Conservation (phyloP, 2,113 vertebrate species). For the Chamaea fasciata region DNA sequence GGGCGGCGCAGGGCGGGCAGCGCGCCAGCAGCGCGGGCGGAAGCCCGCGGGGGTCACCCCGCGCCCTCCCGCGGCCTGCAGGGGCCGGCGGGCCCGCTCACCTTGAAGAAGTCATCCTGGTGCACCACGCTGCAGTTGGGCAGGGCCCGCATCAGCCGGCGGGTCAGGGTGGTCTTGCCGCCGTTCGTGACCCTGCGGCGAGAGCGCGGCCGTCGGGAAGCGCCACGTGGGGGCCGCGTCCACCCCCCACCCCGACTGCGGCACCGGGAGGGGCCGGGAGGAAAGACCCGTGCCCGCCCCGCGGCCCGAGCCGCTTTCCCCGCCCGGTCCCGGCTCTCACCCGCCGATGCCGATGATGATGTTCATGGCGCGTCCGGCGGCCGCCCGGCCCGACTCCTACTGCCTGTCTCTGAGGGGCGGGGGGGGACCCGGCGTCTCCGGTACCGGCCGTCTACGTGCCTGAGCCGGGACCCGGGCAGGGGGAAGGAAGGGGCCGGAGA, state of each 20-base stretch:
- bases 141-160: conserved; percentile 73
- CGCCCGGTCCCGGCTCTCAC: not conserved
- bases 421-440: not conserved
- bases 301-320: not conserved
- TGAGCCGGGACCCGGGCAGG: not conserved
- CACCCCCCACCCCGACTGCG: not conserved
- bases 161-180: conserved; percentile 91
- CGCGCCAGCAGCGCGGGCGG: not conserved
- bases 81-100: conserved; percentile 52
- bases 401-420: not conserved
- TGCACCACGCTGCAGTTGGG: conserved; percentile 94
- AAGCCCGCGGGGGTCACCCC: not conserved
- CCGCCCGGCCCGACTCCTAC: not conserved
- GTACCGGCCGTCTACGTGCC: not conserved
- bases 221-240: not conserved
- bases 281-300: not conserved
- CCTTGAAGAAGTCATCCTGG: conserved; percentile 96
- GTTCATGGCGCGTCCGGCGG: not conserved
- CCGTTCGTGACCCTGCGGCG: conserved; percentile 85
- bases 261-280: not conserved
- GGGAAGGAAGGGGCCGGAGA: not conserved
- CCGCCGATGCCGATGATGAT: not conserved
- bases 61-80: not conserved
- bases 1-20: not conserved
- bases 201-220: not conserved